These are phyloP conservation scores for Pseudorhiza aurosa DNA, from an alignment of 30 jellyfish, hydroid and myxozoan genomes.

Conservation along the genomic window DNA sequence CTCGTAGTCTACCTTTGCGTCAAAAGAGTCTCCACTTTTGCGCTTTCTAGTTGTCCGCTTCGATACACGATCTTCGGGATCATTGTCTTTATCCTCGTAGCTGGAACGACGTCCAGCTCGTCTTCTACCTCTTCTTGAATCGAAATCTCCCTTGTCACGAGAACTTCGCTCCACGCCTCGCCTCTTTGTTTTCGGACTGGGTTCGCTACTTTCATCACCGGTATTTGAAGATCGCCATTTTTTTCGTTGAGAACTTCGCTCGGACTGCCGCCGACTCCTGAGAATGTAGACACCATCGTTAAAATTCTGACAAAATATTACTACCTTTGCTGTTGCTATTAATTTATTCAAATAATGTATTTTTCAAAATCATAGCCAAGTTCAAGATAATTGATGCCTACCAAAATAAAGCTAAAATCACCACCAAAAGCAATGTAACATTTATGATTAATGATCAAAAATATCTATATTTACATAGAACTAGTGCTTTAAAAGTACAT, in stretches of 20 bases:
- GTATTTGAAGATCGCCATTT: not conserved
- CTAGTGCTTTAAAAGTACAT: too few species aligned
- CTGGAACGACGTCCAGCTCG: conserved; percentile 1
- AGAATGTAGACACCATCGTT: too few species aligned
- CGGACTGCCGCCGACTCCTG: not conserved
- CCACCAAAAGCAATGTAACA: too few species aligned
- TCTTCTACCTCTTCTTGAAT: not conserved
- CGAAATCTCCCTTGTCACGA: not conserved
- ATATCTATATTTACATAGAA: too few species aligned
- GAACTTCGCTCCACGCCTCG: not conserved
- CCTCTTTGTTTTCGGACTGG: conserved; percentile 33
- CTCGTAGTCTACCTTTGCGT: not conserved
- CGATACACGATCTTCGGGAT: conserved; percentile 4
- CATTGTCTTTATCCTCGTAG: conserved; percentile 11
- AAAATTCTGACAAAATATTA: too few species aligned
- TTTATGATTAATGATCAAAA: too few species aligned
- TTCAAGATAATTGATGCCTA: too few species aligned
- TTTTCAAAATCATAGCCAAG: too few species aligned
- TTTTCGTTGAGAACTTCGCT: not conserved
- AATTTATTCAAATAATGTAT: too few species aligned
- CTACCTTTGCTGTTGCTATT: too few species aligned
- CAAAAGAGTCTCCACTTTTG: not conserved
- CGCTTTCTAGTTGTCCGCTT: conserved; percentile 19
- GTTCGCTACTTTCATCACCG: conserved; percentile 32
- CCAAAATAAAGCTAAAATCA: too few species aligned